Conservation (phyloP, 2,113 vertebrate species). For the Emydura subglobosa region DNA sequence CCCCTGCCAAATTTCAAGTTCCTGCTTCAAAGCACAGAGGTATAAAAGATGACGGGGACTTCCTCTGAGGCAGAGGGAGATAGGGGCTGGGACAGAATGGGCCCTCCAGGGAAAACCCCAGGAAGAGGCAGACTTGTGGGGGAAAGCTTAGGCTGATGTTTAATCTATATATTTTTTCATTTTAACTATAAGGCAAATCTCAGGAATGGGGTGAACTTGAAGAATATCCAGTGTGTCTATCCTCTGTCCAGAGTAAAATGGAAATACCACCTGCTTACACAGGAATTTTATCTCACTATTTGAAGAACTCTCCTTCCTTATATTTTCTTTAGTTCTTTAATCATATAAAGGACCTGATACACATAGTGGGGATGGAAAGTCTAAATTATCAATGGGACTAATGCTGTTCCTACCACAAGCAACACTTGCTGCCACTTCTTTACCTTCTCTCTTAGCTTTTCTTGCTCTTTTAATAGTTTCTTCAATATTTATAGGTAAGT, state of each 20-base stretch:
- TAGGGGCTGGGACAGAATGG: neutral
- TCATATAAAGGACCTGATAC: constrained; percentile 33
- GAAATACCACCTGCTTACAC: neutral
- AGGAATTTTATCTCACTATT: constrained; percentile 11
- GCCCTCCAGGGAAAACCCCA: constrained; percentile 14
- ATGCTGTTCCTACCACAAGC: constrained; percentile 6
- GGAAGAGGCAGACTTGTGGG: neutral
- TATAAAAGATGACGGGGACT: neutral
- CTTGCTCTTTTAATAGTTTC: constrained; percentile 26
- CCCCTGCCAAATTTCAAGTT: neutral
- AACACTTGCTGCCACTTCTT: constrained; percentile 26
- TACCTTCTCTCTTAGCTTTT: constrained; percentile 4
- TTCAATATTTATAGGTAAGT: neutral
- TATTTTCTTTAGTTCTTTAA: constrained; percentile 2
- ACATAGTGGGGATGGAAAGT: neutral
- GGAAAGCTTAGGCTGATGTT: neutral
- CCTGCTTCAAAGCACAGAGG: neutral
- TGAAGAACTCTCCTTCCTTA: constrained; percentile 10
- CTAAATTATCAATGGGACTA: constrained; percentile 27
- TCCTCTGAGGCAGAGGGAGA: neutral
- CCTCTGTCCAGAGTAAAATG: neutral
- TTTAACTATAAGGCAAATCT: no score
- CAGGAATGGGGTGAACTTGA: neutral
- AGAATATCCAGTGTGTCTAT: neutral
- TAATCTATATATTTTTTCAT: neutral